Evolutionary conservation across 2,797 vertebrate genomes (phyloP), one percentile per base, ranked within the genome.

Genomic region (Anabacerthia variegaticeps): DNA sequence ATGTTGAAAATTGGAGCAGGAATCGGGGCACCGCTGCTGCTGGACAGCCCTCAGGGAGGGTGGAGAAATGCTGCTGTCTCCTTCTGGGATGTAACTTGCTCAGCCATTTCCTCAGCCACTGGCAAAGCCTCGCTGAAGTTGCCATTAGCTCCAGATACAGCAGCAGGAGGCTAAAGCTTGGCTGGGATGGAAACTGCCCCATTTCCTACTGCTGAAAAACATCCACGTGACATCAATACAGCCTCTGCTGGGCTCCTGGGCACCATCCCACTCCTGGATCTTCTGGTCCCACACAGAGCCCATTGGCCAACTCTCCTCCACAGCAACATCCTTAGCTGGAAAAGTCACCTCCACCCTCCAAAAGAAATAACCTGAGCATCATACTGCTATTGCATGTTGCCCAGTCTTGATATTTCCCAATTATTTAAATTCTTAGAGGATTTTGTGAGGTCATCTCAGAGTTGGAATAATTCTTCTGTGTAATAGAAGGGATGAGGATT

Each of bases 61-160:
- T 55, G 52, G 58, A 62, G 71, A 76, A 77, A 30, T 0, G 4
- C 36, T 51, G 58, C 69, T 23, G 21, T 22, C 18, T 49, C 12
- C 12, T 68, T 62, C 4, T 1, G 2, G 51, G 1, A 0, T 8
- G 46, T 26, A 36, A 20, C 34, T 63, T 49, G 24, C 41, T 55
- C 10, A 20, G 32, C 52, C 2, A 0, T 37, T 48, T 10, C 68
- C 44, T 11, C 1, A 2, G 44, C n/a, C 5, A 6, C 37, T 28
- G 61, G 69, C 44, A 30, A 78, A 87, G 32, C 61, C 10, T 2
- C 49, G 26, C 26, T 34, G 37, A 28, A 10, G 1, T 23, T 26
- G 51, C 54, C 7, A 1, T 27, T 43, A 28, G 59, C 63, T 84
- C n/a, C 2, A 2, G 26, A 28, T 16, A n/a, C 3, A 1, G n/a